These are phyloP conservation scores for Polypterus bichir DNA, from an alignment of 2,113 vertebrate genomes.

Conservation along the genomic window DNA sequence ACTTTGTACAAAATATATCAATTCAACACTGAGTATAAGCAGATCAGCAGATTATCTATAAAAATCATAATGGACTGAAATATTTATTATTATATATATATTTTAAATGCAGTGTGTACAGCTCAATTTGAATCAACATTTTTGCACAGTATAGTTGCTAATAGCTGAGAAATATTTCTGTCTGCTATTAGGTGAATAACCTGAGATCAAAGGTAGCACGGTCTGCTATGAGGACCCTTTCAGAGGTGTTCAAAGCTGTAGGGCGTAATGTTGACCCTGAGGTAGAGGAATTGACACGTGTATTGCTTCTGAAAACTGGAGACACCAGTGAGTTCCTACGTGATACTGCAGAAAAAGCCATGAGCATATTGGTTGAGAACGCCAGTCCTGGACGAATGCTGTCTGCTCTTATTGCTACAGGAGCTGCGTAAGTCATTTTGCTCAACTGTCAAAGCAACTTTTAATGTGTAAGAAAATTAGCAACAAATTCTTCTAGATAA, in stretches of 20 bases:
- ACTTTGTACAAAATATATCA: too few species aligned
- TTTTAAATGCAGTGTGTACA: background rate
- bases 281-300: conserved; percentile 27
- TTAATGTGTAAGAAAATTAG: too few species aligned
- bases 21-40: too few species aligned
- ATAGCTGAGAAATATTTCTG: too few species aligned
- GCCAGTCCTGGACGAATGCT: conserved; percentile 37
- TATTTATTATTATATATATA: background rate
- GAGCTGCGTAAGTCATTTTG: conserved; percentile 32
- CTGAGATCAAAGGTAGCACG: conserved; percentile 43
- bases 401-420: conserved; percentile 31
- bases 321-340: conserved; percentile 45
- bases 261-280: conserved; percentile 47
- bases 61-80: background rate
- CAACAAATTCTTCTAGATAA: too few species aligned
- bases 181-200: conserved; percentile 38
- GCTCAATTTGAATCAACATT: background rate
- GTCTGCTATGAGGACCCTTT: conserved; percentile 36
- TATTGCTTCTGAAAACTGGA: conserved; percentile 38
- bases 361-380: conserved; percentile 35
- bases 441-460: too few species aligned
- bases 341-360: conserved; percentile 24
- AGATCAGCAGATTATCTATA: background rate
- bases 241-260: conserved; percentile 33
- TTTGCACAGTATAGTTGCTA: too few species aligned